phyloP scores from a whole-genome alignment of 2,797 vertebrate genomes.

The Ptychadena robeensis region DNA sequence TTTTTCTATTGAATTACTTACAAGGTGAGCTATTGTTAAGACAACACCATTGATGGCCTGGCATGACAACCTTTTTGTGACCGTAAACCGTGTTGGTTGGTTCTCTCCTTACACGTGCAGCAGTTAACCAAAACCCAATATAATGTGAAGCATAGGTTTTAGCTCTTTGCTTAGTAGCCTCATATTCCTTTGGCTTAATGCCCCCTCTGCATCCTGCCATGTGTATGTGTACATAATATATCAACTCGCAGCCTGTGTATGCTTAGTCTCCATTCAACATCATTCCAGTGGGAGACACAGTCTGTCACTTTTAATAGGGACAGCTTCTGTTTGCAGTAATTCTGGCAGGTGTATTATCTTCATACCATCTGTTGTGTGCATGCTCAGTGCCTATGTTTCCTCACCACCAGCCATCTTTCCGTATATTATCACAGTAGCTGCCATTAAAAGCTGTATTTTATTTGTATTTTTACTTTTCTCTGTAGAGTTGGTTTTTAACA shows the following conservation, averaged over 20 bases:
- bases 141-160: not conserved
- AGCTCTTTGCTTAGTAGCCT: slow-evolving; percentile 2
- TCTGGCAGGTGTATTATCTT: slow-evolving; percentile 54
- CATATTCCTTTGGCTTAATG: slow-evolving; percentile 6
- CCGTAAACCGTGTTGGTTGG: not conserved
- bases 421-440: slow-evolving; percentile 39
- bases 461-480: not conserved
- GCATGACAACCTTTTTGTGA: not conserved
- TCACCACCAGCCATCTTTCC: slow-evolving; percentile 14
- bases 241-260: slow-evolving; percentile 35
- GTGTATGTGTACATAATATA: slow-evolving; percentile 40
- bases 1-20: too few species aligned
- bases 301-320: slow-evolving; percentile 59
- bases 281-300: slow-evolving; percentile 50
- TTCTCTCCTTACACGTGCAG: too few species aligned
- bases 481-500: not conserved
- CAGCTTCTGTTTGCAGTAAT: slow-evolving; percentile 58
- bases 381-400: slow-evolving; percentile 23
- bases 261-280: slow-evolving; percentile 20
- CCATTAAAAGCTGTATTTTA: not conserved
- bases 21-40: not conserved
- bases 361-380: slow-evolving; percentile 50
- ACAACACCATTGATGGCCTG: not conserved
- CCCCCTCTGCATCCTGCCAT: not conserved
- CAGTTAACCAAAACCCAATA: not conserved